Percentiles rank a stretch among this genome's conserved stretches.
phyloP scores from a whole-genome alignment of 2,113 vertebrate species.

The Ivindomyrus marchei region DNA sequence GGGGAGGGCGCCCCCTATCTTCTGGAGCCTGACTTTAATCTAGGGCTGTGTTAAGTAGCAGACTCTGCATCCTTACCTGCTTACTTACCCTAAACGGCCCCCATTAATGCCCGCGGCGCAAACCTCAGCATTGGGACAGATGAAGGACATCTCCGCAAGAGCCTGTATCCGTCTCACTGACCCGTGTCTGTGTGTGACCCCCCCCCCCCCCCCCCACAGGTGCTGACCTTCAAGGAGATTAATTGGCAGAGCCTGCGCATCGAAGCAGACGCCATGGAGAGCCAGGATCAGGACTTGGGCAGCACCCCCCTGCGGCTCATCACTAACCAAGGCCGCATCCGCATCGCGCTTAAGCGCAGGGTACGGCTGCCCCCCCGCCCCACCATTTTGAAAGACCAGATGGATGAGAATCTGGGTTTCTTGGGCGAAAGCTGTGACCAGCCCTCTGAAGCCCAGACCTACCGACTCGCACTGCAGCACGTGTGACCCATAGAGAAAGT shows the following conservation, averaged over 20 bases:
- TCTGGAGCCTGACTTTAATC: not conserved
- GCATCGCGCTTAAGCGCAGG: conserved; percentile 90
- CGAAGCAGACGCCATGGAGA: conserved; percentile 89
- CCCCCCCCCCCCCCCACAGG: conserved; percentile 52
- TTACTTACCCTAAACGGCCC: not conserved
- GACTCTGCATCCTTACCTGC: not conserved
- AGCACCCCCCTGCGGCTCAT: conserved; percentile 89
- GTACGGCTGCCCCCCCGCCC: conserved; percentile 51
- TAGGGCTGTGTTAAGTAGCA: not conserved
- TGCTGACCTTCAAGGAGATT: conserved; percentile 95
- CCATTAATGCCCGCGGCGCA: not conserved
- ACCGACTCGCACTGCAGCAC: not conserved
- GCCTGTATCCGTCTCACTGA: not conserved
- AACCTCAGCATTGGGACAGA: not conserved
- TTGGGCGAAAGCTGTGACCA: not conserved
- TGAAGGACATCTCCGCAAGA: not conserved
- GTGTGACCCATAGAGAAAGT: not conserved
- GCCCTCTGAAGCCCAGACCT: not conserved
- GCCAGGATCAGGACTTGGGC: conserved; percentile 76
- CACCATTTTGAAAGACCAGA: not conserved
- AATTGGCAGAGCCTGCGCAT: conserved; percentile 95
- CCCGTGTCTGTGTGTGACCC: not conserved
- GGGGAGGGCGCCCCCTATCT: not conserved
- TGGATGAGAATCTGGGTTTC: not conserved
- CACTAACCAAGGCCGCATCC: conserved; percentile 92